Base-by-base conservation (phyloP, 2,888 invertebrate genomes). In the Altica lythri region DNA sequence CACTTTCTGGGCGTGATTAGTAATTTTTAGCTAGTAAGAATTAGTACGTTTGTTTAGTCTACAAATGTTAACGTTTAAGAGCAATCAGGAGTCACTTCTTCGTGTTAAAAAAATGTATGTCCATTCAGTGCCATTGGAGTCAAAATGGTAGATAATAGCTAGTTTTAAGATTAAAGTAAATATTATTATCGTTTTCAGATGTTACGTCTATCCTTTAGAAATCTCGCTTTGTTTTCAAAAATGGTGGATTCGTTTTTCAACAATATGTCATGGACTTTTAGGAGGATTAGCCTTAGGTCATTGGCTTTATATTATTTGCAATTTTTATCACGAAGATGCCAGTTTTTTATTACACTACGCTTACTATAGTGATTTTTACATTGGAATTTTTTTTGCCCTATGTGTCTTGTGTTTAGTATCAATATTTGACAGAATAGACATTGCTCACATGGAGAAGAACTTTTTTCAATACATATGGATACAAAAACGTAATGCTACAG, bases 271-370 rank as follows among this genome's bases (percentile, higher is more conserved):
- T 67, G 84, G 84, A 0, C 73, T 84, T 2, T 75, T 85, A 1
- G 84, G 81, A 0, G 85, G 85, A 0, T 59, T 84, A 10, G 79
- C 82, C 0, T 70, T 85, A 16, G 80, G 83, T 72, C 84, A 85
- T 60, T 77, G 82, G 29, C 75, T 83, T 1, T 78, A 83, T 6
- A 78, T 84, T 63, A 78, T 81, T 61, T 80, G 80, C 57, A 82
- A 81, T 0, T 78, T 69, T 18, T 66, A 70, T 59, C 61, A 80
- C 34, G 70, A 71, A 34, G 71, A 73, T 43, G 63, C 67, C 19
- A 70, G 73, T 19, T 73, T 72, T 56, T 57, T 76, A 16, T 62
- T 66, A 16, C 71, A 72, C 55, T 76, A 76, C 57, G 73, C 75
- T 19, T 68, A 73, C 50, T 76, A 71, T 60, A 75, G 73, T 58